These are phyloP conservation scores for Euwallacea fornicatus DNA, from an alignment of 1,140 invertebrate genomes.

Conservation along the genomic window DNA sequence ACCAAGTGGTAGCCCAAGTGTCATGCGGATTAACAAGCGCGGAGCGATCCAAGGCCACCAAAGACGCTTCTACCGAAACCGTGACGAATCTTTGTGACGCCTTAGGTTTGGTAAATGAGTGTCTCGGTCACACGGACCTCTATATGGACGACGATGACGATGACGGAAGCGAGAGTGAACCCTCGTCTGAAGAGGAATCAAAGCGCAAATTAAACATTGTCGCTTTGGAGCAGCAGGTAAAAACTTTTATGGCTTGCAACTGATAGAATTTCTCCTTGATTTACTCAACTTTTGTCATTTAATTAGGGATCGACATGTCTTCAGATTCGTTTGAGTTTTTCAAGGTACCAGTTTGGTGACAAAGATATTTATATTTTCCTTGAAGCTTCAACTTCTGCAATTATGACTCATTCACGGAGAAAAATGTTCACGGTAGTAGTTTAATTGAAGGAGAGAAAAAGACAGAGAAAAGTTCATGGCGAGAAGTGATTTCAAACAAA, in stretches of 20 bases:
- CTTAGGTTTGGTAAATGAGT: slow-evolving; percentile 56
- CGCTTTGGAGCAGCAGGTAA: slow-evolving; percentile 54
- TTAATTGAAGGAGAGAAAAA: too few species aligned
- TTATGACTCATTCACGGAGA: too few species aligned
- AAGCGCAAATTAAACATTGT: slow-evolving; percentile 48
- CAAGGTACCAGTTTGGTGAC: too few species aligned
- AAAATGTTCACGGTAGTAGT: too few species aligned
- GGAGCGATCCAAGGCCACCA: slow-evolving; percentile 53
- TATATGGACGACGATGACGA: slow-evolving; percentile 56
- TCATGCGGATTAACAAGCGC: slow-evolving; percentile 65
- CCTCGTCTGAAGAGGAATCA: background rate
- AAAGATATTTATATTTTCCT: too few species aligned
- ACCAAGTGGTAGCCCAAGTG: slow-evolving; percentile 80
- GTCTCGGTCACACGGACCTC: slow-evolving; percentile 57
- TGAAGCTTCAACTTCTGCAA: too few species aligned
- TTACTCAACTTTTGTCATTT: too few species aligned
- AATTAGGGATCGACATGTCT: background rate
- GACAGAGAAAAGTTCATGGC: too few species aligned
- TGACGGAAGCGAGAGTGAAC: slow-evolving; percentile 21
- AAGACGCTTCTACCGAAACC: slow-evolving; percentile 38
- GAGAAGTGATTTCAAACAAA: too few species aligned
- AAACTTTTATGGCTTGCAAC: background rate
- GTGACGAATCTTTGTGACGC: slow-evolving; percentile 47
- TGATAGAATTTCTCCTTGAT: background rate
- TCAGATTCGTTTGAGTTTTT: too few species aligned